Base-by-base conservation (phyloP, 1,140 invertebrate species). In the Pseudomyrmex pallidus region DNA sequence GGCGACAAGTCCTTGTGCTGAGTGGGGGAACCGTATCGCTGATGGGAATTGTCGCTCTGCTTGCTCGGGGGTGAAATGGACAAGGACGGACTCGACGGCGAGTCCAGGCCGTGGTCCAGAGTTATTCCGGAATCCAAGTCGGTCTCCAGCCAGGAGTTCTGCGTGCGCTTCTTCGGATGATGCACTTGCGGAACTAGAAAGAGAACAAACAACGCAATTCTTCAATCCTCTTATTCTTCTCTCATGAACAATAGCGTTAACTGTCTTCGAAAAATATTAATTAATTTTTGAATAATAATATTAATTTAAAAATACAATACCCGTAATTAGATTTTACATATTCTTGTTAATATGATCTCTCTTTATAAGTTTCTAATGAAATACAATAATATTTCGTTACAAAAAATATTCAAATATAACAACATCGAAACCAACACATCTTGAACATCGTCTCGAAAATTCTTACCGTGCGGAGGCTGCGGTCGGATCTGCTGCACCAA, bases 81-180 rank as follows among this genome's bases (percentile, higher is more conserved):
- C 4, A 83, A 46, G 20, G 87, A 85, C 0, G 91, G 90, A 17
- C 91, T 93, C 50, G 91, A 87, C 0, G 93, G 91, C 2, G 93
- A 92, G 57, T 92, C 92, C 5, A 91, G 84, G 2, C 95, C 96
- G 83, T 96, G 95, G 87, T 97, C 96, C 22, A 95, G 92, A 0
- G 96, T 96, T 73, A 96, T 95, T 78, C 97, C 96, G 0, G 97
- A 96, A 91, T 98, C 98, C 48, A 99, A 91, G 94, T 99, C 98
- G 1, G 98, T 98, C 93, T 98, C 98, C n/a, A 97, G 94, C 97
- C 98, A 98, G 12, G 96, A 95, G 94, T 68, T 94, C 82, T 87
- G 93, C 78, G 91, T 91, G 17, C 94, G 92, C 74, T 95, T 95
- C 86, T 95, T 95, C 1, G 94, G 83, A 59, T 86, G 92, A 64